Conservation (phyloP, 2,113 vertebrate genomes). For the Vanacampus margaritifer region DNA sequence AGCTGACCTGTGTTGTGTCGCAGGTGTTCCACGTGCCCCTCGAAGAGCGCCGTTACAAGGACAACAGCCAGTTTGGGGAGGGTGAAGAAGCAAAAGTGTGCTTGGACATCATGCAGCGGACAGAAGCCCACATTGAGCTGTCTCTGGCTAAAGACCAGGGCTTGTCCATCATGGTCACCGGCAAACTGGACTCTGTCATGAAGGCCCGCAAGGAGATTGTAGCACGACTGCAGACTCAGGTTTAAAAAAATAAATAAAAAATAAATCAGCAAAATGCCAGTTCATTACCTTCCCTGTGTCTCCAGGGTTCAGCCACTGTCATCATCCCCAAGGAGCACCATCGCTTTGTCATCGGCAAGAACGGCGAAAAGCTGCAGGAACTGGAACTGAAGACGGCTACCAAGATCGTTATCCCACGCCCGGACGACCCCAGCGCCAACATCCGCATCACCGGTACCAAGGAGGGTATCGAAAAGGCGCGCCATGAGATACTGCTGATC, state of each 20-base stretch:
- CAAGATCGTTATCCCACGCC: conserved; percentile 73
- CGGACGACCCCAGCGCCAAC: conserved; percentile 71
- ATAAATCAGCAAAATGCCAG: neutral
- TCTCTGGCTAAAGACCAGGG: conserved; percentile 81
- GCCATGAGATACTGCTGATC: conserved; percentile 75
- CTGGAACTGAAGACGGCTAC: conserved; percentile 77
- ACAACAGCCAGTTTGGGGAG: conserved; percentile 81
- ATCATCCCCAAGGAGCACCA: conserved; percentile 78
- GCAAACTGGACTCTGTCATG: conserved; percentile 78
- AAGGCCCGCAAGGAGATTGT: conserved; percentile 81
- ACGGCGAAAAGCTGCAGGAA: conserved; percentile 76
- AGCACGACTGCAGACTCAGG: conserved; percentile 78
- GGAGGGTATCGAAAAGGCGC: conserved; percentile 76
- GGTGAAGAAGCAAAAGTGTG: conserved; percentile 79
- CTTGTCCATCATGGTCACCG: conserved; percentile 80
- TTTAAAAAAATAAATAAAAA: conserved; percentile 18
- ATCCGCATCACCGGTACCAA: conserved; percentile 77
- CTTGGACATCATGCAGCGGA: conserved; percentile 79
- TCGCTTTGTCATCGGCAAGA: conserved; percentile 76
- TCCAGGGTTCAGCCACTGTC: conserved; percentile 69
- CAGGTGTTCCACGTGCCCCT: conserved; percentile 78
- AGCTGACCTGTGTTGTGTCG: neutral
- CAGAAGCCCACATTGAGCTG: conserved; percentile 78
- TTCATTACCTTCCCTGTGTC: neutral
- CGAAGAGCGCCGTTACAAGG: conserved; percentile 80